Percentiles rank a stretch among this genome's conserved stretches.
phyloP scores from a whole-genome alignment of 1,140 invertebrate genomes.

The Sycophaga agraensis region DNA sequence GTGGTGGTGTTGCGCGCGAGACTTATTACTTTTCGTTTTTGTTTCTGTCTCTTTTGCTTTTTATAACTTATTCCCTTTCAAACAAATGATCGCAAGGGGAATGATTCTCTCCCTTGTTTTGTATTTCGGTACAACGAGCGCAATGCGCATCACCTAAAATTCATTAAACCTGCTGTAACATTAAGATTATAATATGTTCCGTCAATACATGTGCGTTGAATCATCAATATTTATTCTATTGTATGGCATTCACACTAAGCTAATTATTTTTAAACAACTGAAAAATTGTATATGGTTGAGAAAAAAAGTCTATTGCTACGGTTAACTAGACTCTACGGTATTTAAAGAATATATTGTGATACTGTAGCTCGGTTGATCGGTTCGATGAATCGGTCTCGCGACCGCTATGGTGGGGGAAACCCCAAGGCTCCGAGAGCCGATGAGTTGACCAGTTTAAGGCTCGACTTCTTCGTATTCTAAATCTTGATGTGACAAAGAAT shows the following conservation, averaged over 20 bases:
- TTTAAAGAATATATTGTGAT: too few relatives aligned
- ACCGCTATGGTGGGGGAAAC: too few relatives aligned
- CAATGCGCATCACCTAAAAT: not conserved
- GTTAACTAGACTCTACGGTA: not conserved
- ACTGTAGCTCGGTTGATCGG: not conserved
- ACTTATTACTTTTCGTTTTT: not conserved
- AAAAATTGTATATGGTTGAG: not conserved
- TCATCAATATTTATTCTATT: too few relatives aligned
- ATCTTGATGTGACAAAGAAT: not conserved
- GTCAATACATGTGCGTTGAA: not conserved
- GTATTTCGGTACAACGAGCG: too few relatives aligned
- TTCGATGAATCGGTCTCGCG: too few relatives aligned
- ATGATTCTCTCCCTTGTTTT: too few relatives aligned
- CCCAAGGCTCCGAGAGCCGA: not conserved
- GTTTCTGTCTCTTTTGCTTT: not conserved
- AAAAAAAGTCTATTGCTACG: too few relatives aligned
- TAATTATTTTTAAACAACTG: not conserved
- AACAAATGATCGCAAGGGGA: too few relatives aligned
- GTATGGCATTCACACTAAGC: conserved; percentile 1
- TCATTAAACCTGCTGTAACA: conserved; percentile 7
- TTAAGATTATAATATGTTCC: too few relatives aligned
- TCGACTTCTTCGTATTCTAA: conserved; percentile 8
- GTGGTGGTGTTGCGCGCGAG: conserved; percentile 35
- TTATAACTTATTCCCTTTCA: not conserved
- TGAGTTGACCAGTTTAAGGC: not conserved